Conservation (phyloP, 2,888 invertebrate species). For the Linnaemya vulpina region DNA sequence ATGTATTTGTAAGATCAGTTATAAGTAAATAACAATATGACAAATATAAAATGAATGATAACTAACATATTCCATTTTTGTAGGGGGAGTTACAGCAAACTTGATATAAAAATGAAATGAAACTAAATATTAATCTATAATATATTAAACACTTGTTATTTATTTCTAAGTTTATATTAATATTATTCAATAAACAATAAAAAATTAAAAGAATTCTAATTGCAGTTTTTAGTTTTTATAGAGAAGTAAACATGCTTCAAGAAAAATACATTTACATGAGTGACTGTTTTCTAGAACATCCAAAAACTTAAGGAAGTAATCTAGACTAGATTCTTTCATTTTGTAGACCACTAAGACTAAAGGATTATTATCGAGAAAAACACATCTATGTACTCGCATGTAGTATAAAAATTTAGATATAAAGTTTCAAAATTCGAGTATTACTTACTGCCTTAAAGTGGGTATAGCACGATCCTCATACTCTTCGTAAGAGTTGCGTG, state of each 20-base stretch:
- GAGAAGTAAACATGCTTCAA: constrained; percentile 46
- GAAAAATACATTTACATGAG: constrained; percentile 51
- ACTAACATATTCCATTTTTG: too few species aligned
- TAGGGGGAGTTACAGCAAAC: too few species aligned
- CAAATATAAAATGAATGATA: too few species aligned
- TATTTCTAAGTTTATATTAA: too few species aligned
- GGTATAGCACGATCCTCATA: constrained; percentile 94
- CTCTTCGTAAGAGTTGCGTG: constrained; percentile 90
- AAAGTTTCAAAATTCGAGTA: neutral
- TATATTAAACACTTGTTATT: too few species aligned
- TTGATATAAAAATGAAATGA: too few species aligned
- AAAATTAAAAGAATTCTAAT: neutral
- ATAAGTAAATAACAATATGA: neutral
- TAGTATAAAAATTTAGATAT: constrained; percentile 13
- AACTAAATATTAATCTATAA: too few species aligned
- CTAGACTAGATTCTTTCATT: constrained; percentile 63
- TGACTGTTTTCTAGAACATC: constrained; percentile 57
- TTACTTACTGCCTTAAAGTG: constrained; percentile 91
- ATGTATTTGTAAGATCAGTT: neutral
- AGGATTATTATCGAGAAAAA: constrained; percentile 55
- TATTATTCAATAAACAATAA: neutral
- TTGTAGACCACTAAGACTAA: constrained; percentile 57
- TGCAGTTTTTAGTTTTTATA: constrained; percentile 6
- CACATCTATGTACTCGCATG: constrained; percentile 42
- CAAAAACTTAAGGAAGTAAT: constrained; percentile 51